Base-by-base conservation (phyloP, 2,113 vertebrate species). In the Crotophaga sulcirostris region DNA sequence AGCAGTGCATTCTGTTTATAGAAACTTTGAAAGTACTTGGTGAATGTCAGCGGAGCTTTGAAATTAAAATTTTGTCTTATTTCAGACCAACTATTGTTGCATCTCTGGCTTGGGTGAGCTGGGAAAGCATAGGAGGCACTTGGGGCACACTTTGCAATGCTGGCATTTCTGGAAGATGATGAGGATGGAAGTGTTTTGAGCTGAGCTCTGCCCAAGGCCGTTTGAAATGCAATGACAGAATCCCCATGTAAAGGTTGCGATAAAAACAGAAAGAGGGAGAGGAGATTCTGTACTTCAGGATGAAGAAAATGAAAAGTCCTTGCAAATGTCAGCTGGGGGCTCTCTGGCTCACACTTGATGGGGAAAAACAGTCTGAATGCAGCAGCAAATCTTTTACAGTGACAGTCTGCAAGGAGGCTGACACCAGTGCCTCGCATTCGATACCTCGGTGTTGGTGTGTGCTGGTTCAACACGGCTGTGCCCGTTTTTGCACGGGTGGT, bases 21-120 rank as follows among this genome's bases (percentile, higher is more conserved):
- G 17, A 95, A 97, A 97, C 95, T 96, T 93, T 73, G 90, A 92
- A 97, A 96, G 97, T 78, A 34, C 88, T 94, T 36, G 28, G 93
- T 96, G 97, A 96, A 96, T 97, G 97, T 96, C 96, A 96, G 87
- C 25, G 3, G 92, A 94, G 94, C 97, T 98, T 97, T 97, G 97
- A 98, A 97, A 96, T 98, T 64, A 95, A 97, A 97, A 97, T 97
- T 15, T 45, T 84, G 67, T 97, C 75, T 82, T 87, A 78, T 68
- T 92, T 82, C 91, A 77, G 73, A 68, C 42, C 44, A 87, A 94
- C 96, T 93, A 67, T 90, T 96, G 81, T 90, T 69, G 90, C 85
- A 44, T 92, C 69, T 77, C 77, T 79, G 88, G 85, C 93, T 96
- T 85, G 90, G 56, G 86, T 92, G 91, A 92, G 89, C 94, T 52